Evolutionary conservation across 2,888 invertebrate species (phyloP).

Genomic region (Xanthorhoe spadicearia): DNA sequence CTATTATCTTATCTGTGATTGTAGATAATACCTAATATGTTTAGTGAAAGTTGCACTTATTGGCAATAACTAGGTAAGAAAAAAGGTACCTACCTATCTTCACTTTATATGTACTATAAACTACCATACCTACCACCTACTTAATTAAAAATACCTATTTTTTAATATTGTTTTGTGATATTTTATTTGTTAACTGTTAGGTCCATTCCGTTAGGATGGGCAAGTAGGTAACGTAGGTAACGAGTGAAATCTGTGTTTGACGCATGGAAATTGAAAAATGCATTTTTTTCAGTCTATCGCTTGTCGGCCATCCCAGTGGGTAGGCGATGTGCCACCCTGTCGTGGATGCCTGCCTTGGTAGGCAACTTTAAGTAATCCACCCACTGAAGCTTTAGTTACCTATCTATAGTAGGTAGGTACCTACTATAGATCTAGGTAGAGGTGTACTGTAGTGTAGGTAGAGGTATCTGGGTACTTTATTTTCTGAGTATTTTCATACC

Average conservation of each 20-base stretch:
- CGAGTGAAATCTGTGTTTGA: constrained; percentile 21
- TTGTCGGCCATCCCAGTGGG: not conserved
- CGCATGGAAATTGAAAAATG: constrained; percentile 12
- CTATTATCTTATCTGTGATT: too few relatives aligned
- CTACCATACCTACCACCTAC: too few relatives aligned
- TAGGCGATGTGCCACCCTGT: not conserved
- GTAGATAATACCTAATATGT: too few relatives aligned
- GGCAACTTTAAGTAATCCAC: not conserved
- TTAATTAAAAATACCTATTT: too few relatives aligned
- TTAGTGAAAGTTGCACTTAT: too few relatives aligned
- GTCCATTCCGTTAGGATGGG: not conserved
- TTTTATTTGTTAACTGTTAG: not conserved
- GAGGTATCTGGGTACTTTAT: not conserved
- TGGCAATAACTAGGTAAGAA: too few relatives aligned
- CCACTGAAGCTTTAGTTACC: not conserved
- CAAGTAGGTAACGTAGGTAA: constrained; percentile 12
- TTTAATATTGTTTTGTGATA: too few relatives aligned
- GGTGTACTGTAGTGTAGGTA: too few relatives aligned
- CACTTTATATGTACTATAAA: too few relatives aligned
- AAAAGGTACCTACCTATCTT: too few relatives aligned
- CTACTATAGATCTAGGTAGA: not conserved
- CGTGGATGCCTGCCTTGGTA: not conserved
- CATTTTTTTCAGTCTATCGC: constrained; percentile 18
- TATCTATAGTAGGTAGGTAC: not conserved
- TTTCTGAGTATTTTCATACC: too few relatives aligned